Evolutionary conservation across 1,140 invertebrate genomes (phyloP), one percentile per base, ranked within the genome.

Genomic region (Atta texana): DNA sequence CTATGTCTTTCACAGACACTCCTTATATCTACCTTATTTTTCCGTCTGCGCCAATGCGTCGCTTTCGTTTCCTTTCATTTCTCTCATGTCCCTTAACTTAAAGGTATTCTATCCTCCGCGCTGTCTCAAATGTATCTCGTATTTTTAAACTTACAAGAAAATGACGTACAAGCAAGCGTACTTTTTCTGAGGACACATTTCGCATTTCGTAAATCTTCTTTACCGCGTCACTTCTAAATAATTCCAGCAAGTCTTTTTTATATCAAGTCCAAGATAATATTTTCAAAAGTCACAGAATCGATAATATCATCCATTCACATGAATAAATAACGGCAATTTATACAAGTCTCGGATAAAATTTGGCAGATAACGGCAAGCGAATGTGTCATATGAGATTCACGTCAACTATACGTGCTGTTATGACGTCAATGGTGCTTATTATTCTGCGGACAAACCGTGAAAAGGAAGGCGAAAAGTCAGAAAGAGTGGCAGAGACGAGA

Each of bases 381-480:
- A 68, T 63, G 61, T 75, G 84, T 81, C 84, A 75, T 66, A 64
- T 59, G 57, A 87, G 63, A 75, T 80, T 75, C 85, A 68, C 74
- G 89, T 80, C 61, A 55, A 21, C 12, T 44, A 18, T 89, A 87
- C 68, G 84, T 87, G 77, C 14, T 59, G 72, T 68, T 87, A 63
- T 87, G 89, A 91, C 90, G 90, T 91, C 90, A 90, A 90, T 53
- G 86, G 63, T 74, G 81, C 57, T 86, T 90, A 88, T 90, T 90
- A 90, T 90, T 90, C 61, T 75, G 78, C 57, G 34, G 16, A 53
- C 64, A 68, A 55, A 28, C 2, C 24, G 53, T 81, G 85, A 68
- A 68, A 78, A 57, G 66, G 44, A 24, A 51, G 24, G n/a, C 74
- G 51, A 6, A 68, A 87, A 89, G 69, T 85, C 55, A 66, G 75